Conservation (phyloP, 2,888 invertebrate genomes). For the Himalopsyche anomala region DNA sequence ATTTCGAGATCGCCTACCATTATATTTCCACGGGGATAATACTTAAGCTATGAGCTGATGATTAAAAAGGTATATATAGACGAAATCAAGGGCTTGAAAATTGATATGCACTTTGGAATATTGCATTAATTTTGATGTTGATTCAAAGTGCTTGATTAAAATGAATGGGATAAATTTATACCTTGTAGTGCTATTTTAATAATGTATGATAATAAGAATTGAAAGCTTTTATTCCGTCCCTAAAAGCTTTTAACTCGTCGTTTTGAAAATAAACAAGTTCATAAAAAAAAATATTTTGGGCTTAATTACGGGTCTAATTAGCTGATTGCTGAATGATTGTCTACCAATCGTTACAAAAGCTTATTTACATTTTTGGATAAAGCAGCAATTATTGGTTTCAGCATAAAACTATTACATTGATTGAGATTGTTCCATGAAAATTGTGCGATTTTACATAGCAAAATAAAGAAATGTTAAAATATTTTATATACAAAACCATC, state of each 20-base stretch:
- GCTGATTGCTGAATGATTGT: background rate
- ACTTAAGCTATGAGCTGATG: no score
- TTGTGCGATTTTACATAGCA: no score
- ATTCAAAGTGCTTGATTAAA: background rate
- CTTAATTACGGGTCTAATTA: background rate
- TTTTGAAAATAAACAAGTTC: background rate
- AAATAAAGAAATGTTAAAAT: no score
- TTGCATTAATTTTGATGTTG: background rate
- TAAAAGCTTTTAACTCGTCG: background rate
- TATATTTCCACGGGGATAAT: no score
- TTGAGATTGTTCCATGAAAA: no score
- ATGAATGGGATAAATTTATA: background rate
- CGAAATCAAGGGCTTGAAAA: no score
- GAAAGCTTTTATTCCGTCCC: conserved; percentile 1
- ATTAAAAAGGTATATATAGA: no score
- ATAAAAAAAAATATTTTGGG: background rate
- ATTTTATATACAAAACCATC: no score
- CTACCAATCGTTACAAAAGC: background rate
- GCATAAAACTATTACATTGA: background rate
- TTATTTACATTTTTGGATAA: background rate
- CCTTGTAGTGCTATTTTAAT: background rate
- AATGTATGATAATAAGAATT: background rate
- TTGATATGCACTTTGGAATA: no score
- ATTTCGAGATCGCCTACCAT: no score
- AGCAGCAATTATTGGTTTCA: background rate